Percentiles rank a stretch among this genome's conserved stretches.
Conservation (phyloP, 2,888 invertebrate species). For the Heliothis peltigera region DNA sequence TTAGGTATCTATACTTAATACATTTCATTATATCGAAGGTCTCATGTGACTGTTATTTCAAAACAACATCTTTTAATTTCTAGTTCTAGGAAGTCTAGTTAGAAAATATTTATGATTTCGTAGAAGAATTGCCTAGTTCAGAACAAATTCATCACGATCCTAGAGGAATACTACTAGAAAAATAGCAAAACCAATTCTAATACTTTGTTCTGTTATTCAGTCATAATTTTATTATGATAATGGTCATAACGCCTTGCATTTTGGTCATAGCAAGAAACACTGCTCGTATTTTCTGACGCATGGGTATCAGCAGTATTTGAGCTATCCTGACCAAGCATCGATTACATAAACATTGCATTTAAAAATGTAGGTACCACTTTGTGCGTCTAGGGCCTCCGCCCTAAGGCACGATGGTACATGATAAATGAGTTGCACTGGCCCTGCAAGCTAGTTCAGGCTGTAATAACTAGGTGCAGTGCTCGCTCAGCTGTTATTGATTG, state of each 20-base stretch:
- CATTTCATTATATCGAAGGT: no score
- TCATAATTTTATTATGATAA: no score
- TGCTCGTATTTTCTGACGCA: no score
- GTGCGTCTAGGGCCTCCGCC: slow-evolving; percentile 54
- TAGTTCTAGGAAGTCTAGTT: not conserved
- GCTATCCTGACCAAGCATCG: not conserved
- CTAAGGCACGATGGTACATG: slow-evolving; percentile 52
- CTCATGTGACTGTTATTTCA: not conserved
- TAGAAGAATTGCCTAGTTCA: no score
- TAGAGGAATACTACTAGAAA: no score
- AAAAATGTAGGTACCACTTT: slow-evolving; percentile 58
- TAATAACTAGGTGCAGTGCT: slow-evolving; percentile 38
- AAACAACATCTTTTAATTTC: no score
- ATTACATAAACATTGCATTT: slow-evolving; percentile 22
- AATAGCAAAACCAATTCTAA: no score
- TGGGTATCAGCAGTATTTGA: no score
- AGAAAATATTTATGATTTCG: no score
- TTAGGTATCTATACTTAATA: slow-evolving; percentile 60
- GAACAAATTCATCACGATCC: no score
- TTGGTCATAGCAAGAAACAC: not conserved
- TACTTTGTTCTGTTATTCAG: no score
- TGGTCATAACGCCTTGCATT: no score
- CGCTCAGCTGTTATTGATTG: slow-evolving; percentile 20
- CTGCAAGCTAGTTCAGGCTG: slow-evolving; percentile 5
- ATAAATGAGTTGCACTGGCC: slow-evolving; percentile 57